Percentiles rank a stretch among this genome's conserved stretches.
Evolutionary conservation across 2,888 invertebrate genomes (phyloP).

Genomic region (Mechanitis messenoides): DNA sequence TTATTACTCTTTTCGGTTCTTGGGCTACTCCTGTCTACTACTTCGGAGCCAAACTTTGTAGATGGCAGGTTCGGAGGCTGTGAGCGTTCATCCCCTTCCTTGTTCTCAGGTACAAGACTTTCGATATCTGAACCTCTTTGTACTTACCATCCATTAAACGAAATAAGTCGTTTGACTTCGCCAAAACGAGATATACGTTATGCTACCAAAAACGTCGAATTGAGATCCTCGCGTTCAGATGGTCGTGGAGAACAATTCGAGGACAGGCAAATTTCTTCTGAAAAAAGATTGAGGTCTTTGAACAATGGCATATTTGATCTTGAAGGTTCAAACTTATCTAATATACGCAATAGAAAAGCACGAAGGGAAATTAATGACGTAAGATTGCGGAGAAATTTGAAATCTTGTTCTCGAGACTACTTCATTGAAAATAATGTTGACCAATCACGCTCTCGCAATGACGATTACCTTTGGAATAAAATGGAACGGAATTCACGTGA

Average conservation of each 20-base stretch:
- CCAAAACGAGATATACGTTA: slow-evolving; percentile 1
- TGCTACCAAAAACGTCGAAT: slow-evolving; percentile 7
- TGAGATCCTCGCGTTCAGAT: neutral
- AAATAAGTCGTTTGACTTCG: slow-evolving; percentile 9
- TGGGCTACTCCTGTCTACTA: slow-evolving; percentile 58
- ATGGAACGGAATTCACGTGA: neutral
- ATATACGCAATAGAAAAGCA: neutral
- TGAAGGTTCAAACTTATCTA: neutral
- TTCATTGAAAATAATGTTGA: neutral
- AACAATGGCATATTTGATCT: neutral
- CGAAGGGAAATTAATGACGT: neutral
- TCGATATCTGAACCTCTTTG: slow-evolving; percentile 19
- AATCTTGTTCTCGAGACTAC: neutral
- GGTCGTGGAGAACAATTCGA: neutral
- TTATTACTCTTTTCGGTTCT: slow-evolving; percentile 64
- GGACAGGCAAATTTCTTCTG: neutral
- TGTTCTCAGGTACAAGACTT: slow-evolving; percentile 38
- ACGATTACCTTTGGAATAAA: neutral
- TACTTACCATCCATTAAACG: slow-evolving; percentile 6
- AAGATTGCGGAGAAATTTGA: neutral
- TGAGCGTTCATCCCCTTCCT: slow-evolving; percentile 37
- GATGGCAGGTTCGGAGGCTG: slow-evolving; percentile 63
- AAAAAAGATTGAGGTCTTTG: neutral
- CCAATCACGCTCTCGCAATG: neutral
- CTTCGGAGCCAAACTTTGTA: slow-evolving; percentile 54